Conservation (phyloP, 2,888 invertebrate genomes). For the Sylvicola cinctus region DNA sequence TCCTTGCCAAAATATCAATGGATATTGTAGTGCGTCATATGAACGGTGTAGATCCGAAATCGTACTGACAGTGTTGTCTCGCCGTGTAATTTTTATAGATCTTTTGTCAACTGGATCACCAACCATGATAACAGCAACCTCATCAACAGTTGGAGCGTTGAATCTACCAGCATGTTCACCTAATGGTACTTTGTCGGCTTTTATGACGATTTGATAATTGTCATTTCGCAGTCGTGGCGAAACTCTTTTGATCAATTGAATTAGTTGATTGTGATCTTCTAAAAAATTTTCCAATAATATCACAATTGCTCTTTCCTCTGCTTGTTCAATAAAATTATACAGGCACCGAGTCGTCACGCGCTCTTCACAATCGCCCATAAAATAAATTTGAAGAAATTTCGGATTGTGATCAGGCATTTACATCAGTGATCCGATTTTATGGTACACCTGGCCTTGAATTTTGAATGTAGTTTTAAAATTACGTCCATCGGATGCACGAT, state of each 20-base stretch:
- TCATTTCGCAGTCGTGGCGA: constrained; percentile 11
- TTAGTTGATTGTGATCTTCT: constrained; percentile 5
- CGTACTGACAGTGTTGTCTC: constrained; percentile 10
- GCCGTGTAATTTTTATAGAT: constrained; percentile 13
- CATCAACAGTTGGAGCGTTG: constrained; percentile 12
- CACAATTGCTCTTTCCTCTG: constrained; percentile 11
- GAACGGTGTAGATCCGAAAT: constrained; percentile 13
- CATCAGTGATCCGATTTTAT: constrained; percentile 9
- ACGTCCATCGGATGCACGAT: constrained; percentile 1
- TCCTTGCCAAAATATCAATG: constrained; percentile 12
- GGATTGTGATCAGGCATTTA: constrained; percentile 8
- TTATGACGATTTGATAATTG: constrained; percentile 11
- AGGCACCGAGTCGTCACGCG: constrained; percentile 9
- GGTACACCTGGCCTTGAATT: constrained; percentile 8
- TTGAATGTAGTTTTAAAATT: neutral
- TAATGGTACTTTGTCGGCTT: constrained; percentile 13
- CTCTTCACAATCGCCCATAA: constrained; percentile 10
- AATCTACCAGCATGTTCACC: constrained; percentile 12
- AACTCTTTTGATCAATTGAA: constrained; percentile 10
- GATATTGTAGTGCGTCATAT: constrained; percentile 17
- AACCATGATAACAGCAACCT: constrained; percentile 13
- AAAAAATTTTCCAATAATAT: constrained; percentile 6
- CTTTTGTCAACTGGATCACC: constrained; percentile 10
- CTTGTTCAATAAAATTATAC: constrained; percentile 6
- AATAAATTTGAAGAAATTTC: constrained; percentile 12